Conservation (phyloP, 2,113 vertebrate genomes). For the Lipotes vexillifer region DNA sequence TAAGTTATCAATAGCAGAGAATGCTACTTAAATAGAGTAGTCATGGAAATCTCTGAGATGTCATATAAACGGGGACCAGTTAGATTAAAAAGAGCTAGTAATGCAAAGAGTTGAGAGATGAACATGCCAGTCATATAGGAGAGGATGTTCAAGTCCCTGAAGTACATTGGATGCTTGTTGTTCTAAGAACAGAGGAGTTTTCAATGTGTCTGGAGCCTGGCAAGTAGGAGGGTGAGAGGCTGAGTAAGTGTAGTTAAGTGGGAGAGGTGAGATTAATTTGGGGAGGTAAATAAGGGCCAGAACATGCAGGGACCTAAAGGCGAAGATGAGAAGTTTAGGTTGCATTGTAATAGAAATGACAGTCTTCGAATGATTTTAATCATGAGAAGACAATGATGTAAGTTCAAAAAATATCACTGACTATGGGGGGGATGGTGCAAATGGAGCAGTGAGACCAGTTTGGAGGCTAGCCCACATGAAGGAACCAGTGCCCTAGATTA, state of each 20-base stretch:
- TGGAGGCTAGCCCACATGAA: neutral
- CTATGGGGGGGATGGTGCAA: neutral
- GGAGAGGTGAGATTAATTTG: neutral
- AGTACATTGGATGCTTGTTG: neutral
- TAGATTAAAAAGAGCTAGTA: neutral
- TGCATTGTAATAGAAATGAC: neutral
- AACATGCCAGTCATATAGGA: neutral
- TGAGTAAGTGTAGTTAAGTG: neutral
- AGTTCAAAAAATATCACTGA: neutral
- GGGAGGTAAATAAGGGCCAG: neutral
- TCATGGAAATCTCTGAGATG: neutral
- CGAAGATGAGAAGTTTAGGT: neutral
- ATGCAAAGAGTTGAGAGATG: neutral
- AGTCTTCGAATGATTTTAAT: neutral
- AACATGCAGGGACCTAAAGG: neutral
- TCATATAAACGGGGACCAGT: neutral
- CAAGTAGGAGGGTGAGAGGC: neutral
- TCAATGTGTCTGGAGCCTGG: neutral
- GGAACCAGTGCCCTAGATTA: neutral
- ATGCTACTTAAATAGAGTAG: neutral
- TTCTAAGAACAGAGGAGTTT: neutral
- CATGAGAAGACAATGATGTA: neutral
- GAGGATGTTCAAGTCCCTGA: neutral
- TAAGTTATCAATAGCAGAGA: neutral
- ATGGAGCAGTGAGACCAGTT: neutral